Evolutionary conservation across 2,797 vertebrate species (phyloP).

Genomic region (Apogon hyalosoma): DNA sequence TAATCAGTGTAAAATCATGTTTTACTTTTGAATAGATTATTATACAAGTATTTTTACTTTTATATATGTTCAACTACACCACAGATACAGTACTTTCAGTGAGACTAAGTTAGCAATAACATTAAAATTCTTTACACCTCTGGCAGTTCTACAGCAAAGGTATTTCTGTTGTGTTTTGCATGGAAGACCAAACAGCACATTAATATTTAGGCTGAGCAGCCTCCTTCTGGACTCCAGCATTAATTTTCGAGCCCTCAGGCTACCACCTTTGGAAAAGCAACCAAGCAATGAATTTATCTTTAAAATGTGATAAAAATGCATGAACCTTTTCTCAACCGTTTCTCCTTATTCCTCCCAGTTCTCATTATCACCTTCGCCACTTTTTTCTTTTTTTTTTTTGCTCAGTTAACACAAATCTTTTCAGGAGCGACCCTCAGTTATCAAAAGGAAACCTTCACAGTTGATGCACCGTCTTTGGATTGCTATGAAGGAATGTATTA

Average conservation of each 20-base stretch:
- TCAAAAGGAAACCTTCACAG: constrained; percentile 33
- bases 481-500: constrained; percentile 31
- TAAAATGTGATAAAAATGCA: constrained; percentile 56
- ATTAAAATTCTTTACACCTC: no score
- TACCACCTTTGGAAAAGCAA: constrained; percentile 32
- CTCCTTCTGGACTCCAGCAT: constrained; percentile 24
- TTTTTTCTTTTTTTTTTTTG: constrained; percentile 12
- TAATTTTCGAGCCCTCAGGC: constrained; percentile 38
- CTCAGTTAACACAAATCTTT: constrained; percentile 42
- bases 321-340: constrained; percentile 37
- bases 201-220: constrained; percentile 47
- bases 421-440: constrained; percentile 28
- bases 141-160: not conserved
- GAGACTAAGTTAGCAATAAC: no score
- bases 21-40: no score
- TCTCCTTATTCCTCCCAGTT: constrained; percentile 25
- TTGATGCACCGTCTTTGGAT: constrained; percentile 8
- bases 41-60: no score
- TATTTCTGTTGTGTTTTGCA: constrained; percentile 13
- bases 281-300: constrained; percentile 46
- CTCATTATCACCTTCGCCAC: constrained; percentile 48
- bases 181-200: constrained; percentile 25
- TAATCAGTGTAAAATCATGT: no score
- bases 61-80: not conserved
- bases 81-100: not conserved